Evolutionary conservation across 2,797 vertebrate genomes (phyloP).

Genomic region (Podargus strigoides): DNA sequence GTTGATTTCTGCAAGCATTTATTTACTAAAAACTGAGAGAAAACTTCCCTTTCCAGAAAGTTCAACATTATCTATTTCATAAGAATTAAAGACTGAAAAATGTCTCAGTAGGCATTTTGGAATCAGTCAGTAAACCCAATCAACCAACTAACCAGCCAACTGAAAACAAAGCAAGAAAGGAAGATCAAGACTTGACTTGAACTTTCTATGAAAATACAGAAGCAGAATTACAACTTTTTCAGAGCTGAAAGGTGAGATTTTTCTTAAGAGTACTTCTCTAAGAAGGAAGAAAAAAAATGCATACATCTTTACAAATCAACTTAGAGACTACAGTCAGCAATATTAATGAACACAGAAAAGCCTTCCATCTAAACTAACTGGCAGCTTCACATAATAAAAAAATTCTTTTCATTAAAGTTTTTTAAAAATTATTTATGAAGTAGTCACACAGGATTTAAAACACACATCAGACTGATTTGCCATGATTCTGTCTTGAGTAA

Average conservation of each 20-base stretch:
- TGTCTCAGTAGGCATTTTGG: slow-evolving; percentile 46
- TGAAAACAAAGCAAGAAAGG: slow-evolving; percentile 51
- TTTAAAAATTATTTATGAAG: slow-evolving; percentile 21
- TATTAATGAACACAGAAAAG: slow-evolving; percentile 21
- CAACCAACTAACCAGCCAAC: slow-evolving; percentile 23
- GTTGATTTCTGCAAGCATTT: background rate
- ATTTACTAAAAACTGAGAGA: background rate
- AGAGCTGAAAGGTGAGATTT: background rate
- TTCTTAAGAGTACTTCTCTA: background rate
- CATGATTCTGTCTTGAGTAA: background rate
- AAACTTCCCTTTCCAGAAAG: background rate
- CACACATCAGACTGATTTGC: background rate
- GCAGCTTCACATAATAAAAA: background rate
- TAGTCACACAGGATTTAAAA: background rate
- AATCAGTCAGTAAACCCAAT: slow-evolving; percentile 34
- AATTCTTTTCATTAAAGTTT: background rate
- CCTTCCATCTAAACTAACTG: background rate
- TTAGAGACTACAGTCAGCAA: slow-evolving; percentile 21
- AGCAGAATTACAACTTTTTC: slow-evolving; percentile 24
- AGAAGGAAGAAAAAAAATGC: background rate
- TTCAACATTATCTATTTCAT: background rate
- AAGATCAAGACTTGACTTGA: slow-evolving; percentile 62
- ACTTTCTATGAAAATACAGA: slow-evolving; percentile 21
- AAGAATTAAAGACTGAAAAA: slow-evolving; percentile 25
- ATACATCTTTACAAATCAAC: slow-evolving; percentile 1